These are phyloP conservation scores for Latrodectus geometricus DNA, from an alignment of 1,140 invertebrate genomes.

Conservation along the genomic window DNA sequence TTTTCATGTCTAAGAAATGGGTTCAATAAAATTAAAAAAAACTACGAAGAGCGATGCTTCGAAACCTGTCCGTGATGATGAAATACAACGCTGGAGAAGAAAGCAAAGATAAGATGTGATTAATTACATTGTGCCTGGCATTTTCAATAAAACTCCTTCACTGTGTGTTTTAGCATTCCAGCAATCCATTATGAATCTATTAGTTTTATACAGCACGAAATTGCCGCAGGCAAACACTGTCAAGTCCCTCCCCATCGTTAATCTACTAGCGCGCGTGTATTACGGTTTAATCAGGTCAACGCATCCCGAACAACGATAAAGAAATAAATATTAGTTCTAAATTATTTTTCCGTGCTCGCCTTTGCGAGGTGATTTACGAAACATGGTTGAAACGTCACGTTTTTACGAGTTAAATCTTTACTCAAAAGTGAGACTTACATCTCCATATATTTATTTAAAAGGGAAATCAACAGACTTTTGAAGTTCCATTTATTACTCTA, in stretches of 20 bases:
- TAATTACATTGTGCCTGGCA: slow-evolving; percentile 53
- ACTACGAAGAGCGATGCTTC: not conserved
- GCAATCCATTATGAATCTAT: slow-evolving; percentile 58
- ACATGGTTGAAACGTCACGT: not conserved
- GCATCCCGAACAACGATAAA: slow-evolving; percentile 40
- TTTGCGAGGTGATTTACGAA: slow-evolving; percentile 30
- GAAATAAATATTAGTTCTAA: slow-evolving; percentile 41
- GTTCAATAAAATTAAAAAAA: too few species aligned
- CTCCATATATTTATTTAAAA: too few species aligned
- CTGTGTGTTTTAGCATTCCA: slow-evolving; percentile 45
- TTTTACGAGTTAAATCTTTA: not conserved
- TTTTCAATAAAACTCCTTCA: slow-evolving; percentile 60
- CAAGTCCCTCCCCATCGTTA: slow-evolving; percentile 48
- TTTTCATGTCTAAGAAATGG: too few species aligned
- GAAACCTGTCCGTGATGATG: slow-evolving; percentile 54
- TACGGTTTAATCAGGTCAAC: slow-evolving; percentile 53
- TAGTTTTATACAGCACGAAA: slow-evolving; percentile 51
- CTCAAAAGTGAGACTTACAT: not conserved
- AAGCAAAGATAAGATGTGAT: slow-evolving; percentile 51
- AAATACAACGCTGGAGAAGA: slow-evolving; percentile 41
- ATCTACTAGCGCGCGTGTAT: slow-evolving; percentile 33
- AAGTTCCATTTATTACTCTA: too few species aligned
- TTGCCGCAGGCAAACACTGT: slow-evolving; percentile 8
- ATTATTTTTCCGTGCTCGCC: slow-evolving; percentile 50
- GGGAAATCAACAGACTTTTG: too few species aligned